phyloP scores from a whole-genome alignment of 2,888 invertebrate species.

The Ochlodes sylvanus region DNA sequence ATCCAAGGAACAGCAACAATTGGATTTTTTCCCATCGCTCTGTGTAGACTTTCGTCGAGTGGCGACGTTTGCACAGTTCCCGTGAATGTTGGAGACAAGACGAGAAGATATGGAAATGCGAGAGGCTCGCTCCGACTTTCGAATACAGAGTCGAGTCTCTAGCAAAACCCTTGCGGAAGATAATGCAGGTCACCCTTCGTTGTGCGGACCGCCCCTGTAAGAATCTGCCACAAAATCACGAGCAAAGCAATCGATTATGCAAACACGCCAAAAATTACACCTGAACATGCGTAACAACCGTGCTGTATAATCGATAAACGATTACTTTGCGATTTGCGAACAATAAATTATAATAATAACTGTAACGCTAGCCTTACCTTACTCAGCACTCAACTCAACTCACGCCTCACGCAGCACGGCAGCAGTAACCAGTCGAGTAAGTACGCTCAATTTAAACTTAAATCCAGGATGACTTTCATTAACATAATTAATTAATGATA shows the following conservation, averaged over 20 bases:
- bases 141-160: constrained; percentile 68
- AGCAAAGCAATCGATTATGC: constrained; percentile 34
- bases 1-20: constrained; percentile 77
- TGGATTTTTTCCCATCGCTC: constrained; percentile 80
- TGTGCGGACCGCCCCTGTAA: constrained; percentile 36
- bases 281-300: constrained; percentile 21
- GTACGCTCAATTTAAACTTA: too few relatives aligned
- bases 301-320: constrained; percentile 29
- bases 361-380: constrained; percentile 26
- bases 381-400: not conserved
- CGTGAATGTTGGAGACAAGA: constrained; percentile 31
- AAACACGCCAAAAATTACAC: constrained; percentile 8
- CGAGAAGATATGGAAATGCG: constrained; percentile 64
- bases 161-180: constrained; percentile 59
- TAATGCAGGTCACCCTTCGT: constrained; percentile 6
- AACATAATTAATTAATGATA: too few relatives aligned
- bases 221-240: constrained; percentile 25
- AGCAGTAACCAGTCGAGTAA: not conserved
- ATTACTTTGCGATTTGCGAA: constrained; percentile 29
- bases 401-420: not conserved
- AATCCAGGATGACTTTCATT: too few relatives aligned
- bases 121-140: constrained; percentile 64
- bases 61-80: constrained; percentile 43
- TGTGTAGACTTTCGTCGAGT: constrained; percentile 67
- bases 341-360: not conserved